These are phyloP conservation scores for Nothobranchius kuhntae DNA, from an alignment of 2,113 vertebrate genomes.

Conservation along the genomic window DNA sequence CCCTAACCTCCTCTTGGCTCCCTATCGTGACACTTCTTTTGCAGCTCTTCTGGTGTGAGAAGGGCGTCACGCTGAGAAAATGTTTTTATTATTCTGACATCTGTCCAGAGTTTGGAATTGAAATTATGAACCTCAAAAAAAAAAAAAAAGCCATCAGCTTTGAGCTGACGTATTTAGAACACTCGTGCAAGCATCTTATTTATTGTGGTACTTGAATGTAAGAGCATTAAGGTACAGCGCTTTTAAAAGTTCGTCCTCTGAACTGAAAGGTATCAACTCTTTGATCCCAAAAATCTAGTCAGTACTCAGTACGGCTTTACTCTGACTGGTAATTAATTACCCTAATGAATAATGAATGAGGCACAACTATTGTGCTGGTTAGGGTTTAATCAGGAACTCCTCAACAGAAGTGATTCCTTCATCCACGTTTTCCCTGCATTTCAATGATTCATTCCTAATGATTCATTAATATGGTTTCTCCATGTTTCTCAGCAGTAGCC, in stretches of 20 bases:
- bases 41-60: too few species aligned
- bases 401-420: neutral
- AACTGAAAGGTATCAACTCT: neutral
- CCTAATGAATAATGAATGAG: slow-evolving; percentile 10
- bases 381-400: neutral
- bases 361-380: neutral
- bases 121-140: neutral
- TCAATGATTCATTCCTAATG: neutral
- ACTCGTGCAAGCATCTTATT: neutral
- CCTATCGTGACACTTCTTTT: too few species aligned
- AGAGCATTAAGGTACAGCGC: neutral
- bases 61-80: too few species aligned
- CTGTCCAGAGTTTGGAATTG: neutral
- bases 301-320: neutral
- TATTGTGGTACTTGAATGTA: neutral
- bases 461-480: neutral
- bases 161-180: too few species aligned
- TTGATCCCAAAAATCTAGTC: neutral
- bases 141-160: too few species aligned
- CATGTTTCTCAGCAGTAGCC: neutral
- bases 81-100: too few species aligned
- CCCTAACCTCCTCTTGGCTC: too few species aligned
- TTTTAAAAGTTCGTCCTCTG: neutral
- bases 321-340: slow-evolving; percentile 3
- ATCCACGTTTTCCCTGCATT: neutral